Evolutionary conservation across 2,888 invertebrate genomes (phyloP).

Genomic region (Eupithecia pulchellata): DNA sequence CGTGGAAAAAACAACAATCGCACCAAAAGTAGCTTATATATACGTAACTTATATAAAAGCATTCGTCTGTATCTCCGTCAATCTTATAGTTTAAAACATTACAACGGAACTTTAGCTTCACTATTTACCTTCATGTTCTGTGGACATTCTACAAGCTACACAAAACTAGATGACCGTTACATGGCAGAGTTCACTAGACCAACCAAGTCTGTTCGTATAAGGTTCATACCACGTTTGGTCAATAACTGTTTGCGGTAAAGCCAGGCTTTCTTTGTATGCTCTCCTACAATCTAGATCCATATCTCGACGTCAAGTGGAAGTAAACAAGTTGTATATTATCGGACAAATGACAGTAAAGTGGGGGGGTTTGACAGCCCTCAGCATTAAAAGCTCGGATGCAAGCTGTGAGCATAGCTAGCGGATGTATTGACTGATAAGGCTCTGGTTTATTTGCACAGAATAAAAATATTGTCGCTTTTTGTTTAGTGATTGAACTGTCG

Average conservation of each 20-base stretch:
- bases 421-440: constrained; percentile 7
- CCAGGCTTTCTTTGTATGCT: constrained; percentile 29
- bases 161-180: constrained; percentile 23
- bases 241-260: constrained; percentile 19
- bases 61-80: background rate
- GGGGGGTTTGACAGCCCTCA: constrained; percentile 29
- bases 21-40: background rate
- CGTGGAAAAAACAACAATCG: background rate
- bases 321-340: constrained; percentile 31
- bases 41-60: background rate
- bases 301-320: constrained; percentile 33
- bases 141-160: constrained; percentile 7
- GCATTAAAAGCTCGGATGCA: constrained; percentile 19
- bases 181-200: constrained; percentile 30
- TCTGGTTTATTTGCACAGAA: background rate
- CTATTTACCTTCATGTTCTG: background rate
- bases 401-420: constrained; percentile 13
- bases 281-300: constrained; percentile 30
- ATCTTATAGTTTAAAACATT: background rate
- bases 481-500: background rate
- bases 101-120: background rate
- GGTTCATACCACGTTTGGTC: constrained; percentile 21
- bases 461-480: background rate
- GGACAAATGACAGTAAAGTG: constrained; percentile 33
- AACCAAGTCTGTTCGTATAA: constrained; percentile 15